phyloP scores from a whole-genome alignment of 2,113 vertebrate species.

The Struthidea cinerea region DNA sequence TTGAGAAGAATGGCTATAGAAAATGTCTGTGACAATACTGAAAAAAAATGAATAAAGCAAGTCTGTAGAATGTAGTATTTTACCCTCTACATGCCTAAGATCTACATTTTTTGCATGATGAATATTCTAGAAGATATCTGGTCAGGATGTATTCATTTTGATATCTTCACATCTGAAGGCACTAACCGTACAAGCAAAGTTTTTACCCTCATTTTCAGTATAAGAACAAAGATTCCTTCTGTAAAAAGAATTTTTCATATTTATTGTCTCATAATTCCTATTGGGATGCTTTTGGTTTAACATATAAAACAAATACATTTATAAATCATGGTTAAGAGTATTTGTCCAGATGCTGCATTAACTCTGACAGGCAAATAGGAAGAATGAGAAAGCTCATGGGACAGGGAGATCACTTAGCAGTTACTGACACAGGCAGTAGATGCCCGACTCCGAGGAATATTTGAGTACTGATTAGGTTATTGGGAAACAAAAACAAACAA shows the following conservation, averaged over 20 bases:
- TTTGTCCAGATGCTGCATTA: background rate
- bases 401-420: background rate
- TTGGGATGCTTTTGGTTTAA: background rate
- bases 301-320: background rate
- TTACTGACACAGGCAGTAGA: background rate
- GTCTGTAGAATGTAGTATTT: background rate
- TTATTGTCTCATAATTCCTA: background rate
- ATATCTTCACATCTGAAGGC: background rate
- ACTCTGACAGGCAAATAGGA: background rate
- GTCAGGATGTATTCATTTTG: background rate
- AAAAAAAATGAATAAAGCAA: background rate
- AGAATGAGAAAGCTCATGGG: background rate
- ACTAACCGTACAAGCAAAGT: background rate
- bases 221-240: background rate
- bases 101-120: background rate
- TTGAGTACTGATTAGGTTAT: background rate
- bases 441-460: background rate
- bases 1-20: background rate
- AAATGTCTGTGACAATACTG: background rate
- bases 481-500: background rate
- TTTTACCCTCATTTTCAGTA: background rate
- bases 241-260: background rate
- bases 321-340: background rate
- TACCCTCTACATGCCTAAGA: background rate
- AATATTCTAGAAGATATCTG: background rate